Evolutionary conservation across 2,113 vertebrate species (phyloP).

Genomic region (Thoracochromis brauschi): DNA sequence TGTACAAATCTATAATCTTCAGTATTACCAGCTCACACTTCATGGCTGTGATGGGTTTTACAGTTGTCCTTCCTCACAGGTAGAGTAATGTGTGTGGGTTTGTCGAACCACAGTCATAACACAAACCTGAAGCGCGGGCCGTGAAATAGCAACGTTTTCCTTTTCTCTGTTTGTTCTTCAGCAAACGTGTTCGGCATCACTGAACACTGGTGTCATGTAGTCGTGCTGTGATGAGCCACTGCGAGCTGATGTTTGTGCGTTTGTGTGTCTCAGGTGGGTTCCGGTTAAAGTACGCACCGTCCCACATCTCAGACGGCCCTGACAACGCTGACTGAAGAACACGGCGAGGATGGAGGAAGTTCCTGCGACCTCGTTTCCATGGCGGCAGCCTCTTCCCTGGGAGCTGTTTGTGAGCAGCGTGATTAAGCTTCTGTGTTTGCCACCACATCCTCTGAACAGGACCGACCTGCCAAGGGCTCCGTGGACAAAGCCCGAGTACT

Average conservation of each 20-base stretch:
- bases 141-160: not conserved
- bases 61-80: not conserved
- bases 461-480: slow-evolving; percentile 5
- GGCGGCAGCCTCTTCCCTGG: not conserved
- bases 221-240: not conserved
- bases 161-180: not conserved
- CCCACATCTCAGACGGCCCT: slow-evolving; percentile 83
- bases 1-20: not conserved
- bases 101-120: not conserved
- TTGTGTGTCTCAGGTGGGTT: slow-evolving; percentile 75
- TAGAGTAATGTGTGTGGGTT: not conserved
- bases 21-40: not conserved
- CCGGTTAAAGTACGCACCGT: slow-evolving; percentile 87
- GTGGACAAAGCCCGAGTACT: slow-evolving; percentile 12
- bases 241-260: not conserved
- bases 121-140: not conserved
- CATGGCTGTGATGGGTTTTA: not conserved
- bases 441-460: not conserved
- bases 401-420: not conserved
- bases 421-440: not conserved
- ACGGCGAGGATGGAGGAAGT: not conserved
- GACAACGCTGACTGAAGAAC: slow-evolving; percentile 85
- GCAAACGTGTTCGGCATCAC: rapidly evolving
- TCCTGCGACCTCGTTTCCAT: not conserved
- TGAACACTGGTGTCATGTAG: not conserved